Evolutionary conservation across 2,113 vertebrate species (phyloP).

Genomic region (Xiphias gladius): DNA sequence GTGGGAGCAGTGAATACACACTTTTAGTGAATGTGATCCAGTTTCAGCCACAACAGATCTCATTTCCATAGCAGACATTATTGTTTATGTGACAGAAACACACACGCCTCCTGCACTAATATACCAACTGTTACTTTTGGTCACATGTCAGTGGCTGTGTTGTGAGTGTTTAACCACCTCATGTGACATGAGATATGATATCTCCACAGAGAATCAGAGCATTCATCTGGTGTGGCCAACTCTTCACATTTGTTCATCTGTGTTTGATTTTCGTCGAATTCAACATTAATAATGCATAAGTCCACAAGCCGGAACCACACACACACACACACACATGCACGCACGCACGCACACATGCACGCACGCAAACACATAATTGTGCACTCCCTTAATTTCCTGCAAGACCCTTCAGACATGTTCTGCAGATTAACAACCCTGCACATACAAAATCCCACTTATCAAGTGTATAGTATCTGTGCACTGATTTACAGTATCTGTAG

Average conservation of each 20-base stretch:
- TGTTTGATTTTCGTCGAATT: constrained; percentile 23
- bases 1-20: not conserved
- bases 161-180: not conserved
- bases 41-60: not conserved
- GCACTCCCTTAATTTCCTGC: not conserved
- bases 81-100: not conserved
- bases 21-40: not conserved
- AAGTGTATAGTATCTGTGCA: not conserved
- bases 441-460: not conserved
- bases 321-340: not conserved
- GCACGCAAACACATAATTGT: not conserved
- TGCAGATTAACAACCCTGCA: not conserved
- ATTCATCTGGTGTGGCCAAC: constrained; percentile 46
- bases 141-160: not conserved
- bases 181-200: no score
- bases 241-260: constrained; percentile 37
- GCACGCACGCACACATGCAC: not conserved
- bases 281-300: constrained; percentile 44
- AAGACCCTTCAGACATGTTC: constrained; percentile 20
- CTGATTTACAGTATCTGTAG: not conserved
- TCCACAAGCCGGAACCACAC: not conserved
- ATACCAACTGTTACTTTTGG: not conserved
- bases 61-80: constrained; percentile 16
- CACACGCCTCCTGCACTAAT: not conserved
- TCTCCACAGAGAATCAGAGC: not conserved